These are phyloP conservation scores for Nomada fabriciana DNA, from an alignment of 2,888 invertebrate species.

Conservation along the genomic window DNA sequence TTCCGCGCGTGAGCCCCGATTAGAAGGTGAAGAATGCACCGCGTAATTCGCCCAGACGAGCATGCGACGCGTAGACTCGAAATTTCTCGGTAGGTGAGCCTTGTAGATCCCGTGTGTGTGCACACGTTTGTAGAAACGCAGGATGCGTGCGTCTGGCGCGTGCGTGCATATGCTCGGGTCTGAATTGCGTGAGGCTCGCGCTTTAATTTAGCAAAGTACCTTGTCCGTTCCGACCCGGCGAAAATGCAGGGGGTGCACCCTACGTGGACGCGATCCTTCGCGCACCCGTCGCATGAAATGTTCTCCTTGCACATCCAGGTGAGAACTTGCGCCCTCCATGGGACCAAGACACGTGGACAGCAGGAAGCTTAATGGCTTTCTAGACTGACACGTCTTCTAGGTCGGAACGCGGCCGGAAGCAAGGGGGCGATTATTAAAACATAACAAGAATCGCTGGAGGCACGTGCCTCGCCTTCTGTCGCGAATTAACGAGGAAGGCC, in stretches of 20 bases:
- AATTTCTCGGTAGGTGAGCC: slow-evolving; percentile 46
- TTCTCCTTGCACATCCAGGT: slow-evolving; percentile 59
- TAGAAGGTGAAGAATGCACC: slow-evolving; percentile 62
- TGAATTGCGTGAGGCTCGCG: slow-evolving; percentile 75
- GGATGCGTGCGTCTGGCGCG: slow-evolving; percentile 47
- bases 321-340: slow-evolving; percentile 57
- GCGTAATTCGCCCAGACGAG: slow-evolving; percentile 60
- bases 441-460: neutral
- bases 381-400: neutral
- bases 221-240: slow-evolving; percentile 71
- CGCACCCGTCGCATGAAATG: slow-evolving; percentile 60
- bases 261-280: slow-evolving; percentile 56
- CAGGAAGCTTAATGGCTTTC: slow-evolving; percentile 50
- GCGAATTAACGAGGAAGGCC: slow-evolving; percentile 7
- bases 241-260: slow-evolving; percentile 56
- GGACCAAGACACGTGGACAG: slow-evolving; percentile 67
- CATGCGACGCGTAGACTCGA: slow-evolving; percentile 37
- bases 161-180: slow-evolving; percentile 52
- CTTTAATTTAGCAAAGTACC: slow-evolving; percentile 80
- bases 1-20: slow-evolving; percentile 52
- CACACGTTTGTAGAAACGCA: neutral
- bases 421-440: slow-evolving; percentile 32
- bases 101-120: neutral
- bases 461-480: slow-evolving; percentile 51
- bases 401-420: slow-evolving; percentile 40